phyloP scores from a whole-genome alignment of 2,113 vertebrate genomes.

The Gymnogyps californianus region DNA sequence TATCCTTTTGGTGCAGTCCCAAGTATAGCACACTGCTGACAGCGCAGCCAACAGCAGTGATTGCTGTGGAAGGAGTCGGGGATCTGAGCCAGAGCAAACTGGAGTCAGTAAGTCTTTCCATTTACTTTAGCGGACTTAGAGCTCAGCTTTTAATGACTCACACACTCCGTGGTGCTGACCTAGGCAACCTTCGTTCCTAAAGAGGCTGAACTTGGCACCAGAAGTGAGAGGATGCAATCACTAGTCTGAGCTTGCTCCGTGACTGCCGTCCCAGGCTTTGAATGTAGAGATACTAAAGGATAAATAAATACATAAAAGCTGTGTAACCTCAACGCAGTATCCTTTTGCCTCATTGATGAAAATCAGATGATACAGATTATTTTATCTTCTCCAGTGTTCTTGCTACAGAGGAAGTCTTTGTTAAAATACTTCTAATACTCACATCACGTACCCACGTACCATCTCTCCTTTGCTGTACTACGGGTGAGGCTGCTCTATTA shows the following conservation, averaged over 20 bases:
- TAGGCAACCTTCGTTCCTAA: neutral
- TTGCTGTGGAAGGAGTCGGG: neutral
- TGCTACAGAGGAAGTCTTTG: neutral
- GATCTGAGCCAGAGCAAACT: neutral
- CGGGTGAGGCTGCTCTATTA: neutral
- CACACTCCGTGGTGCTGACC: neutral
- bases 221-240: neutral
- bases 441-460: fast-evolving
- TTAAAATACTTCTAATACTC: neutral
- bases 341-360: neutral
- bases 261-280: neutral
- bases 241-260: neutral
- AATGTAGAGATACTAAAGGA: neutral
- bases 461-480: neutral
- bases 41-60: neutral
- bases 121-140: neutral
- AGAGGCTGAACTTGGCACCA: neutral
- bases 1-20: neutral
- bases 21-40: neutral
- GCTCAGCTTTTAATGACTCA: neutral
- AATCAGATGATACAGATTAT: neutral
- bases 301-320: neutral
- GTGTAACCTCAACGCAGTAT: neutral
- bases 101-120: slow-evolving; percentile 17
- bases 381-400: neutral